These are phyloP conservation scores for Microctenopoma steveboyesi DNA, from an alignment of 2,797 vertebrate genomes.

Conservation along the genomic window DNA sequence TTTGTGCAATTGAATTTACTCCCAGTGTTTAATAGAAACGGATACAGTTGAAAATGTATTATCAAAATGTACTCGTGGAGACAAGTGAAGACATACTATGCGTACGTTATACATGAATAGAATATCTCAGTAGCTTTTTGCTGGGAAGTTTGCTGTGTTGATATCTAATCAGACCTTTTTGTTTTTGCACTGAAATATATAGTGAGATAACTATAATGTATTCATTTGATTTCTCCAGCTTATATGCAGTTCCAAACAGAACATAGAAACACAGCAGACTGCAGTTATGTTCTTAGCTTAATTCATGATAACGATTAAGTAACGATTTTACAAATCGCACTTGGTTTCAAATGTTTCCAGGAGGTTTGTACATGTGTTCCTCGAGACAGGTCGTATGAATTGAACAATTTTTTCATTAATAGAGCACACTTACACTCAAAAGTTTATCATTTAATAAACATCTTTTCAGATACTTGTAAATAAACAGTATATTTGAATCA, in stretches of 20 bases:
- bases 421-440: slow-evolving; percentile 37
- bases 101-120: slow-evolving; percentile 20
- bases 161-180: slow-evolving; percentile 19
- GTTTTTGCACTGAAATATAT: neutral
- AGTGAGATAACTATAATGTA: slow-evolving; percentile 5
- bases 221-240: neutral
- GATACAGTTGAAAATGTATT: neutral
- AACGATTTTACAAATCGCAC: slow-evolving; percentile 16
- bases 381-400: neutral
- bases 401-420: neutral
- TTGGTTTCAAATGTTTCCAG: slow-evolving; percentile 13
- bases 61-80: neutral
- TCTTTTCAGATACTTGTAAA: slow-evolving; percentile 5
- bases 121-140: slow-evolving; percentile 19
- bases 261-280: slow-evolving; percentile 24
- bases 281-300: neutral
- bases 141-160: slow-evolving; percentile 19
- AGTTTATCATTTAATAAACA: slow-evolving; percentile 28
- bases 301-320: neutral
- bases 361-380: neutral
- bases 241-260: neutral
- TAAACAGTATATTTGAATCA: slow-evolving; percentile 11
- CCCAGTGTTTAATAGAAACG: neutral
- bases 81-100: slow-evolving; percentile 13
- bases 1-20: slow-evolving; percentile 3